These are phyloP conservation scores for Oryzias javanicus DNA, from an alignment of 2,113 vertebrate genomes.

Conservation along the genomic window DNA sequence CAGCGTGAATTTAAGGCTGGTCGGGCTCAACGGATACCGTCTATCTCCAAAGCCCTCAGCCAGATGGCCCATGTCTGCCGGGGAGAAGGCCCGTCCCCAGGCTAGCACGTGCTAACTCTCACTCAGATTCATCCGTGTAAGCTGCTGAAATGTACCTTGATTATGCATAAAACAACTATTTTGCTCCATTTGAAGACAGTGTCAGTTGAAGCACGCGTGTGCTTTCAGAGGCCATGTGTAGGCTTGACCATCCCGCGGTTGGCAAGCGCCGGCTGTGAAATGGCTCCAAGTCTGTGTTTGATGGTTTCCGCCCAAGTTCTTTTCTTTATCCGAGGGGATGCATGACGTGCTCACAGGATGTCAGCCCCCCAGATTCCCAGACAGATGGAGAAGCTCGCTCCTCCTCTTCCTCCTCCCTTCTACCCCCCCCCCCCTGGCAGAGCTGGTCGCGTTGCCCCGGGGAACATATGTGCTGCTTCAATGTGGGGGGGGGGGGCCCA, in stretches of 20 bases:
- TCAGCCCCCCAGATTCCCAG: slow-evolving; percentile 57
- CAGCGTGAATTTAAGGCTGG: slow-evolving; percentile 57
- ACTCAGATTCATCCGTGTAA: slow-evolving; percentile 13
- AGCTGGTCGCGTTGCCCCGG: slow-evolving; percentile 50
- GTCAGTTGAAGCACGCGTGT: slow-evolving; percentile 4
- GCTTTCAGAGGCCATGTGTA: slow-evolving; percentile 42
- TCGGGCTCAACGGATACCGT: slow-evolving; percentile 56
- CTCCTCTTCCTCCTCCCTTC: slow-evolving; percentile 30
- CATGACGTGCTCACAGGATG: slow-evolving; percentile 53
- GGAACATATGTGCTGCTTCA: slow-evolving; percentile 67
- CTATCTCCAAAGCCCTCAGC: slow-evolving; percentile 52
- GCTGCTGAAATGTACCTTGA: not conserved
- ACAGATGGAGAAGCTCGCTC: slow-evolving; percentile 67
- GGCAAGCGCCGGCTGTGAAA: slow-evolving; percentile 42
- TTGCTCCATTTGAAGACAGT: not conserved
- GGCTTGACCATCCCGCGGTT: slow-evolving; percentile 36
- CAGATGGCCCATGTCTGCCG: slow-evolving; percentile 69
- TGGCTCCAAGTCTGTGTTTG: slow-evolving; percentile 33
- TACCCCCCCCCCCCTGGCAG: slow-evolving; percentile 45
- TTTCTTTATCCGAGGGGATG: slow-evolving; percentile 40
- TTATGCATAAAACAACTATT: not conserved
- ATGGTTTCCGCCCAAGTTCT: slow-evolving; percentile 41
- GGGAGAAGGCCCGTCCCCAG: slow-evolving; percentile 43
- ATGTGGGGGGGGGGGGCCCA: slow-evolving; percentile 36
- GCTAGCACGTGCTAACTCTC: slow-evolving; percentile 18